Base-by-base conservation (phyloP, 2,888 invertebrate genomes). In the Pantelozetes paolii region DNA sequence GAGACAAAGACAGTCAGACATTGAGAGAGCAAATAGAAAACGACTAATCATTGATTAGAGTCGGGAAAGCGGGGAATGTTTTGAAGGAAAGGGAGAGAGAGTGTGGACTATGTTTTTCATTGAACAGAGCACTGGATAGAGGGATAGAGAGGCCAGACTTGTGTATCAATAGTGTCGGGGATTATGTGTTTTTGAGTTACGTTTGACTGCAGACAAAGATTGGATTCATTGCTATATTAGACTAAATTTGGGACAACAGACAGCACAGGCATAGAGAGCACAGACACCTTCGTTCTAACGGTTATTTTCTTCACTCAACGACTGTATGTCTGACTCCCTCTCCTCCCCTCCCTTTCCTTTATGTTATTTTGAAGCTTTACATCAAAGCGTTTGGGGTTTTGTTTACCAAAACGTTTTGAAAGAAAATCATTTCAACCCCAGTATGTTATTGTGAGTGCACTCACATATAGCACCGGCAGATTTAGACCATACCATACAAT, bases 231-330 rank as follows among this genome's bases (percentile, higher is more conserved):
- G 62, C 11, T 9, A 62, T 62, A 13, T 18, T 18, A 62, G 62
- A 13, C 13, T 32, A n/a, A 18, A 30, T 28, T 32, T 62, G 62
- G 62, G 62, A 62, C 62, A n/a, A n/a, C n/a, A 62, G 28, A 50
- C 50, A 50, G 50, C 15, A 26, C 28, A 59, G 59, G 32, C 62
- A 62, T n/a, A 26, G 54, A 50, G 6, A 50, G 50, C 15, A 26
- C 59, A 59, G 59, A 62, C 62, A 62, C 32, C 30, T 36, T 36
- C 23, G 30, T 18, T 57, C 62, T 62, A 62, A 62, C 62, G 5
- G 62, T 36, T 62, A 62, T 59, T 15, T 62, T 54, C 26, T 18
- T 23, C 26, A 54, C n/a, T 54, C 13, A 23, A 54, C 26, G 26
- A 26, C 28, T 62, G 32, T 62, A 32, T 32, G 18, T 1, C 23